These are phyloP conservation scores for Gandaritis pyraliata DNA, from an alignment of 2,888 invertebrate species.

Conservation along the genomic window DNA sequence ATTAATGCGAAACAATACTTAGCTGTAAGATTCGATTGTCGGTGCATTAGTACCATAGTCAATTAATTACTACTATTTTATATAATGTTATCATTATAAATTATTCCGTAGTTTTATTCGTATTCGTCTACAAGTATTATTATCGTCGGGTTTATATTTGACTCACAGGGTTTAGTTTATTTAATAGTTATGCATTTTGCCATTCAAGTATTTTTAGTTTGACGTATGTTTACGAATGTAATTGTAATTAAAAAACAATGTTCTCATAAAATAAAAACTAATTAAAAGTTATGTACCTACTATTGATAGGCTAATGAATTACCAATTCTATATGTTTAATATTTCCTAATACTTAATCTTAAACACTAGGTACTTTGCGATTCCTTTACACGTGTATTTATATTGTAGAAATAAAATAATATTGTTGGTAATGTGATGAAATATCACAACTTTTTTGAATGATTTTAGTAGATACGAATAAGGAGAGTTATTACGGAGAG, in stretches of 20 bases:
- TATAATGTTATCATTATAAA: constrained; percentile 2
- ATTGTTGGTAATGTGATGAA: neutral
- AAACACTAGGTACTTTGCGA: constrained; percentile 1
- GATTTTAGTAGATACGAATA: neutral
- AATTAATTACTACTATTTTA: constrained; percentile 1
- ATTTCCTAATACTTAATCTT: neutral
- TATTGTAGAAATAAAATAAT: neutral
- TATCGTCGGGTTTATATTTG: neutral
- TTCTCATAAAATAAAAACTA: neutral
- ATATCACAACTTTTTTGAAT: constrained; percentile 3
- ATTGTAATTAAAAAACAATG: neutral
- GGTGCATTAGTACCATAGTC: constrained; percentile 8
- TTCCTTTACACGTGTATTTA: neutral
- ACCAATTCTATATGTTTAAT: neutral
- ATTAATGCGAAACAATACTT: neutral
- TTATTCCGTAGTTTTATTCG: constrained; percentile 10
- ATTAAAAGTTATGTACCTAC: no score
- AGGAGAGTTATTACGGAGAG: neutral
- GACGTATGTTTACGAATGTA: neutral
- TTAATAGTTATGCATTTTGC: constrained; percentile 7
- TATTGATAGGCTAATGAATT: neutral
- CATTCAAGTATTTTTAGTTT: constrained; percentile 18
- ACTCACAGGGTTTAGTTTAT: constrained; percentile 16
- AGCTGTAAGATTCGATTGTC: neutral
- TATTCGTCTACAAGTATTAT: constrained; percentile 9